Conservation (phyloP, 2,888 invertebrate species). For the Chymomyza caudatula region DNA sequence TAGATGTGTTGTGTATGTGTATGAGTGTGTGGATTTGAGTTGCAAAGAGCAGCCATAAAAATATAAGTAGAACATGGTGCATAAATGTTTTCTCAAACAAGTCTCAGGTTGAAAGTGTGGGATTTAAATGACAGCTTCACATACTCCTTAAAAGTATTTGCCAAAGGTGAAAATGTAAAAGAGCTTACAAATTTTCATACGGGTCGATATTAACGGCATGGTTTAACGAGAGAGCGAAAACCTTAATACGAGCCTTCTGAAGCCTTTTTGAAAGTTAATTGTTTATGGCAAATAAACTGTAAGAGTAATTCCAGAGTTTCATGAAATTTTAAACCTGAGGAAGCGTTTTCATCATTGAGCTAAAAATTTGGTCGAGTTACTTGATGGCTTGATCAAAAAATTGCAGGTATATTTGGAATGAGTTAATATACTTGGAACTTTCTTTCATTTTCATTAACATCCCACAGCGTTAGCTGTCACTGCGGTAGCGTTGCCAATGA, state of each 20-base stretch:
- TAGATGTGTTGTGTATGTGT: neutral
- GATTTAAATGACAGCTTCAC: neutral
- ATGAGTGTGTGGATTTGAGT: slow-evolving; percentile 47
- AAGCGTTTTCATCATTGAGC: no score
- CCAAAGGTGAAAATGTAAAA: neutral
- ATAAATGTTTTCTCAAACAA: slow-evolving; percentile 58
- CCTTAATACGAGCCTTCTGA: neutral
- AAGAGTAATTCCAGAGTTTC: no score
- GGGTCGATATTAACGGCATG: neutral
- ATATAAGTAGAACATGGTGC: slow-evolving; percentile 71
- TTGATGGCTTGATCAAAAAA: no score
- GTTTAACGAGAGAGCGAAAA: no score
- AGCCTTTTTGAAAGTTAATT: no score
- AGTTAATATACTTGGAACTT: no score
- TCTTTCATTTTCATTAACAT: no score
- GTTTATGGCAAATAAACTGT: neutral
- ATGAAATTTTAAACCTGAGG: no score
- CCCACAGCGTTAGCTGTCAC: no score
- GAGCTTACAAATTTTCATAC: neutral
- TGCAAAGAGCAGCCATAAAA: slow-evolving; percentile 63
- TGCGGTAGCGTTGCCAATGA: no score
- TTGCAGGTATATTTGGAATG: no score
- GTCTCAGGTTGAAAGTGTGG: slow-evolving; percentile 7
- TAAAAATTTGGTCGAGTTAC: no score
- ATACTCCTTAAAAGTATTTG: neutral